Conservation (phyloP, 2,113 vertebrate species). For the Loxodonta africana region DNA sequence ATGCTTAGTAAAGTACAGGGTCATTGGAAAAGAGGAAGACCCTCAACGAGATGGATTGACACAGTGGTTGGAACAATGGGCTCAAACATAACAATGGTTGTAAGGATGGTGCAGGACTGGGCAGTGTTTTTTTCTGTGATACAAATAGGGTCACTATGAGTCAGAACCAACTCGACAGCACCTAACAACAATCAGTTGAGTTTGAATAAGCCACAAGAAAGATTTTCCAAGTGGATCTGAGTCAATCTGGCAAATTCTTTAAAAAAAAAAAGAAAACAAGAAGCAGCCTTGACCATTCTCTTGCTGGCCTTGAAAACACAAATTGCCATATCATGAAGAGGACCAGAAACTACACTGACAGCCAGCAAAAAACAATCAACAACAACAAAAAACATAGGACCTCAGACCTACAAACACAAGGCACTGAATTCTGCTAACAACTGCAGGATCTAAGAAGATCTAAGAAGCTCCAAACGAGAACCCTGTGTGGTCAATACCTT, state of each 20-base stretch:
- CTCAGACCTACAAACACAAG: background rate
- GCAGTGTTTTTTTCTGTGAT: no score
- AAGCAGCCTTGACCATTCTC: background rate
- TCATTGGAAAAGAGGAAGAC: no score
- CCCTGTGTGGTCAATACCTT: background rate
- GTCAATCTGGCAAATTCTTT: background rate
- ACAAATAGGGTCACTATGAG: no score
- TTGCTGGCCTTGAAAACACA: background rate
- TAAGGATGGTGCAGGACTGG: no score
- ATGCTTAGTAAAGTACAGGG: no score
- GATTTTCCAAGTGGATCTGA: background rate
- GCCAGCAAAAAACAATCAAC: background rate
- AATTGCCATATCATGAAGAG: fast-evolving
- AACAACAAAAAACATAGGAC: no score
- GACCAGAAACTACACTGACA: background rate
- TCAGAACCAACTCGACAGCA: no score
- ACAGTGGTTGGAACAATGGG: no score
- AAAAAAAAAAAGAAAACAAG: background rate
- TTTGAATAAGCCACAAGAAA: background rate
- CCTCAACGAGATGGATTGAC: no score
- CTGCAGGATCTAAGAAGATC: background rate
- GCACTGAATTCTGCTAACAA: background rate
- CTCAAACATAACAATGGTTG: no score
- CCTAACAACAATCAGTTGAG: background rate
- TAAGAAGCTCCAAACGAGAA: background rate